Evolutionary conservation across 1,140 invertebrate species (phyloP).

Genomic region (Dreissena rostriformis): DNA sequence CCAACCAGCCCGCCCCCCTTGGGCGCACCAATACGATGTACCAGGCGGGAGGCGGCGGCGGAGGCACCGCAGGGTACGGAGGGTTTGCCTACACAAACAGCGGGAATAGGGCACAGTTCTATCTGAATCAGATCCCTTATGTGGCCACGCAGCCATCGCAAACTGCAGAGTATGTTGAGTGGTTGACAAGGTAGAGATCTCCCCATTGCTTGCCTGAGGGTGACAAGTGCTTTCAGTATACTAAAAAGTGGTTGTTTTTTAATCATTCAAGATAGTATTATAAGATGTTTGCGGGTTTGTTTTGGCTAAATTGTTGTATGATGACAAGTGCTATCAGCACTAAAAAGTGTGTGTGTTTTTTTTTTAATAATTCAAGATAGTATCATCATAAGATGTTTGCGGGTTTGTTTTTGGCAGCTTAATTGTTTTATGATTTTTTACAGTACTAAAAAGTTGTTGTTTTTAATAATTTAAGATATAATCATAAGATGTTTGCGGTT

Average conservation of each 20-base stretch:
- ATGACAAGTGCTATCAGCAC: background rate
- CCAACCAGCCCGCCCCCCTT: conserved; percentile 44
- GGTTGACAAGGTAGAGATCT: conserved; percentile 70
- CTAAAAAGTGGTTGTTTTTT: background rate
- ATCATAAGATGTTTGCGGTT: too few relatives aligned
- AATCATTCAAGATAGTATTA: background rate
- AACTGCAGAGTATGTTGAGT: conserved; percentile 75
- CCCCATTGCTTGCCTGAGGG: conserved; percentile 43
- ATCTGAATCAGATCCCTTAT: conserved; percentile 73
- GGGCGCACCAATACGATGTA: conserved; percentile 67
- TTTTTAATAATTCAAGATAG: background rate
- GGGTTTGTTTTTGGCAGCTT: too few relatives aligned
- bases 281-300: background rate
- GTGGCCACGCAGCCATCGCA: conserved; percentile 64
- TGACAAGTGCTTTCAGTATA: background rate
- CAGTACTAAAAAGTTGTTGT: too few relatives aligned
- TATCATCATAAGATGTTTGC: background rate
- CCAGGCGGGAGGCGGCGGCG: conserved; percentile 41
- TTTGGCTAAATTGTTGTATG: background rate
- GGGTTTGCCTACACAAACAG: conserved; percentile 60
- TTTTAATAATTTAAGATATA: too few relatives aligned
- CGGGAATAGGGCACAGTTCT: conserved; percentile 65
- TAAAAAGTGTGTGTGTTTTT: background rate
- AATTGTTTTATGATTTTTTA: too few relatives aligned
- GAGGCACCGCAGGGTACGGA: conserved; percentile 45